Percentiles rank a stretch among this genome's conserved stretches.
Evolutionary conservation across 2,113 vertebrate genomes (phyloP).

Genomic region (Malurus elegans): DNA sequence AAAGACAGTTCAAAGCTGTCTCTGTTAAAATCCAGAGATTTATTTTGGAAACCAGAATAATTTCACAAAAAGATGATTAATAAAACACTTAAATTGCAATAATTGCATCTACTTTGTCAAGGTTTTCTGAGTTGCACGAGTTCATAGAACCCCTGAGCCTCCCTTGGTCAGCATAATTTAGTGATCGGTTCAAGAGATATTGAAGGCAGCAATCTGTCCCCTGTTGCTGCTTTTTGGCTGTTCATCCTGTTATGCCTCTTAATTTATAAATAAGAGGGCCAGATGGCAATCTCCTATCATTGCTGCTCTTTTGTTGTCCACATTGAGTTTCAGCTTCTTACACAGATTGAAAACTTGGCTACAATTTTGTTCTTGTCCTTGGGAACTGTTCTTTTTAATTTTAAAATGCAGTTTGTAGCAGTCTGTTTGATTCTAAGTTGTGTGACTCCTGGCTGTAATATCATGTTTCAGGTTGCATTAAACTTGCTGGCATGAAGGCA

Average conservation of each 20-base stretch:
- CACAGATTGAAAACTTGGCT: not conserved
- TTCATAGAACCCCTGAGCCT: not conserved
- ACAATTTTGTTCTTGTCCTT: not conserved
- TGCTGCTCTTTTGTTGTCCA: not conserved
- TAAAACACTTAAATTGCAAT: not conserved
- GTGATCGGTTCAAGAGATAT: not conserved
- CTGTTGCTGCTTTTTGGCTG: not conserved
- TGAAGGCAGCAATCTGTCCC: not conserved
- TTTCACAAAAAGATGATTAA: not conserved
- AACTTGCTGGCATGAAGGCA: not conserved
- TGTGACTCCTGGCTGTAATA: not conserved
- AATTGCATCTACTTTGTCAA: not conserved
- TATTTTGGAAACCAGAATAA: not conserved
- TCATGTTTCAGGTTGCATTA: not conserved
- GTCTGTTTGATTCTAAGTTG: not conserved
- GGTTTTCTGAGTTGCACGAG: not conserved
- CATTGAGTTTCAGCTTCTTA: not conserved
- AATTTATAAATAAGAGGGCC: not conserved
- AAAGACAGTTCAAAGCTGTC: not conserved
- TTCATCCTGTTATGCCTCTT: not conserved
- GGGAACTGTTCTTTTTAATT: not conserved
- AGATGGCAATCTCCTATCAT: not conserved
- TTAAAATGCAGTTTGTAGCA: not conserved
- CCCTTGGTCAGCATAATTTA: not conserved
- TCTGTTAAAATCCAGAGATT: not conserved